A percentile compares a stretch with the other conserved stretches of the same genome.
Conservation (phyloP, 92 coral and sea anemone genomes). For the Micromussa lordhowensis region DNA sequence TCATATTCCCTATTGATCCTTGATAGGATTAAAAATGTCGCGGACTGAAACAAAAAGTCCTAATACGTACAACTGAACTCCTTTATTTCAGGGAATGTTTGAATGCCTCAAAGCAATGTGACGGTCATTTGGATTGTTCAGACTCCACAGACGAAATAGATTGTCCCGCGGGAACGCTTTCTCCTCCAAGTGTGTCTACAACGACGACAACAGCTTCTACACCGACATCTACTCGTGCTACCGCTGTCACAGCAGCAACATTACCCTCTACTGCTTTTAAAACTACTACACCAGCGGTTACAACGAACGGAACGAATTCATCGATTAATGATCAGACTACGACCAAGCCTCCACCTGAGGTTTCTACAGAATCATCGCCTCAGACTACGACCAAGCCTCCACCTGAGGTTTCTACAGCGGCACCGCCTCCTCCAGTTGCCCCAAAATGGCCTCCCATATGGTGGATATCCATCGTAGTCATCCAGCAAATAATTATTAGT, state of each 20-base stretch:
- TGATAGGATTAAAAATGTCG: no score
- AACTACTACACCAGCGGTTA: constrained; percentile 30
- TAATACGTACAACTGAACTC: constrained; percentile 18
- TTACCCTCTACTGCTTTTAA: constrained; percentile 10
- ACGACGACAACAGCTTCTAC: neutral
- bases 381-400: constrained; percentile 10
- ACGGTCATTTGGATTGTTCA: constrained; percentile 44
- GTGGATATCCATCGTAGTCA: no score
- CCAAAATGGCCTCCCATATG: no score
- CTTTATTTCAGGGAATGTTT: constrained; percentile 40
- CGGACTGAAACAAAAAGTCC: neutral
- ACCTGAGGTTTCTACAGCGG: no score
- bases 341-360: neutral
- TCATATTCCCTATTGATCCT: no score
- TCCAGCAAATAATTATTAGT: no score
- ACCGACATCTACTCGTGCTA: constrained; percentile 11
- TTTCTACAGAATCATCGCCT: no score
- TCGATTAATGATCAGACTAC: constrained; percentile 9
- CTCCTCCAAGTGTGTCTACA: neutral
- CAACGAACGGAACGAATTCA: constrained; percentile 22
- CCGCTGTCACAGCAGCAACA: constrained; percentile 4
- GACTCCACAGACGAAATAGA: constrained; percentile 47
- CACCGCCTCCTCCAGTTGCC: no score
- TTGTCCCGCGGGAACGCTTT: constrained; percentile 22
- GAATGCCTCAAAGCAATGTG: constrained; percentile 31